Percentiles rank a stretch among this genome's conserved stretches.
Conservation (phyloP, 2,113 vertebrate genomes). For the Serilophus lunatus region DNA sequence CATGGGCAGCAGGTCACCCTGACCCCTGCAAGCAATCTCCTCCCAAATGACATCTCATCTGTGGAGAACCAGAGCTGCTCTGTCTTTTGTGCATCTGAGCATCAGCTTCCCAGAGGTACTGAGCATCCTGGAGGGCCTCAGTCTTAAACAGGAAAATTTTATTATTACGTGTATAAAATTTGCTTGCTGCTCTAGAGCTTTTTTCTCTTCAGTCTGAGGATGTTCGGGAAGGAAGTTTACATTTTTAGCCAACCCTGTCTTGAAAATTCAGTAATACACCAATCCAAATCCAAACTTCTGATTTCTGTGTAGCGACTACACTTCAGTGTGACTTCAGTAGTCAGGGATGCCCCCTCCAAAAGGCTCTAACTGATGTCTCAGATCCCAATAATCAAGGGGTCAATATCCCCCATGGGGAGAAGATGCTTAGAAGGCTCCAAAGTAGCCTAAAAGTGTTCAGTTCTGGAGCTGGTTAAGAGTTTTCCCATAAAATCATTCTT, state of each 20-base stretch:
- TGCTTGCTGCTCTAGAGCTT: not conserved
- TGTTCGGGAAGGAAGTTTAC: not conserved
- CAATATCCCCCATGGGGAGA: rapidly evolving
- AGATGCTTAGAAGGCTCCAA: not conserved
- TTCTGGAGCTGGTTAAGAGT: not conserved
- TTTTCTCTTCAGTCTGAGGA: not conserved
- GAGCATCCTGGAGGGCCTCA: not conserved
- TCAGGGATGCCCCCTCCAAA: not conserved
- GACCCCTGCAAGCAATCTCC: not conserved
- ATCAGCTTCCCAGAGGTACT: not conserved
- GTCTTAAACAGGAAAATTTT: not conserved
- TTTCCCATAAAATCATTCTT: not conserved
- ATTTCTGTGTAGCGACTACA: not conserved
- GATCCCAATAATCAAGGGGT: not conserved
- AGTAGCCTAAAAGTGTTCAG: not conserved
- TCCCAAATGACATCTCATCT: not conserved
- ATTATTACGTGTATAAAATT: not conserved
- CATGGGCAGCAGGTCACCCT: rapidly evolving
- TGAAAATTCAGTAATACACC: not conserved
- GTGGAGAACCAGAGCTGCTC: not conserved
- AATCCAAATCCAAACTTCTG: not conserved
- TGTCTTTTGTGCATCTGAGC: not conserved
- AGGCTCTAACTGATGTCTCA: not conserved
- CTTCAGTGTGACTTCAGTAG: not conserved
- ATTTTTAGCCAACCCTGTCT: not conserved